Evolutionary conservation across 2,797 vertebrate species (phyloP).

Genomic region (Erethizon dorsatum): DNA sequence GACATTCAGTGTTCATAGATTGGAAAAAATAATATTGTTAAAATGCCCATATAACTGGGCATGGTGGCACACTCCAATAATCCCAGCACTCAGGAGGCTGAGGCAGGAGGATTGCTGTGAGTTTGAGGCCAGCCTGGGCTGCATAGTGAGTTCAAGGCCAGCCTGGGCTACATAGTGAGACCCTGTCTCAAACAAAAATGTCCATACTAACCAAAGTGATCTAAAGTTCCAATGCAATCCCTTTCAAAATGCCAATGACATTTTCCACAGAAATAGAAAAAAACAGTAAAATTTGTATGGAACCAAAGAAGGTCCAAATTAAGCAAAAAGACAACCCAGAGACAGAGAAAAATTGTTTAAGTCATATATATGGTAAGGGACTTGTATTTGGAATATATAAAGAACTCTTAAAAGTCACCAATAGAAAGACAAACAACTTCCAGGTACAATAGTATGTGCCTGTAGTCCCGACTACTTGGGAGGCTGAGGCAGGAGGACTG

Average conservation of each 20-base stretch:
- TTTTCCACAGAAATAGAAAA: not conserved
- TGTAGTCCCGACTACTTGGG: not conserved
- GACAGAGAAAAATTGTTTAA: not conserved
- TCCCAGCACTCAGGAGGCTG: too few relatives aligned
- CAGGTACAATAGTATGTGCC: too few relatives aligned
- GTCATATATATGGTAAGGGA: slow-evolving; percentile 11
- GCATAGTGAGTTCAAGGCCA: too few relatives aligned
- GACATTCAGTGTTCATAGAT: not conserved
- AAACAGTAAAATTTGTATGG: not conserved
- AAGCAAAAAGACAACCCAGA: not conserved
- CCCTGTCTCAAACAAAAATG: not conserved
- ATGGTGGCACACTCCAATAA: too few relatives aligned
- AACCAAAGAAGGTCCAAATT: not conserved
- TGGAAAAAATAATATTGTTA: not conserved
- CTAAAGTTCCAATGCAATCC: not conserved
- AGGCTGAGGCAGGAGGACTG: not conserved
- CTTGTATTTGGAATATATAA: slow-evolving; percentile 41
- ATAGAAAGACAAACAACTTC: not conserved
- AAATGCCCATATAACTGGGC: not conserved
- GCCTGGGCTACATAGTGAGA: too few relatives aligned
- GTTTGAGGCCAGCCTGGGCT: too few relatives aligned
- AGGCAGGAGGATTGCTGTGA: too few relatives aligned
- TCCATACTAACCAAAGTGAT: not conserved
- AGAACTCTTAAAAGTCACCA: not conserved
- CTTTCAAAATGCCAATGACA: not conserved